phyloP scores from a whole-genome alignment of 2,797 vertebrate genomes.

The Epinephelus awoara region DNA sequence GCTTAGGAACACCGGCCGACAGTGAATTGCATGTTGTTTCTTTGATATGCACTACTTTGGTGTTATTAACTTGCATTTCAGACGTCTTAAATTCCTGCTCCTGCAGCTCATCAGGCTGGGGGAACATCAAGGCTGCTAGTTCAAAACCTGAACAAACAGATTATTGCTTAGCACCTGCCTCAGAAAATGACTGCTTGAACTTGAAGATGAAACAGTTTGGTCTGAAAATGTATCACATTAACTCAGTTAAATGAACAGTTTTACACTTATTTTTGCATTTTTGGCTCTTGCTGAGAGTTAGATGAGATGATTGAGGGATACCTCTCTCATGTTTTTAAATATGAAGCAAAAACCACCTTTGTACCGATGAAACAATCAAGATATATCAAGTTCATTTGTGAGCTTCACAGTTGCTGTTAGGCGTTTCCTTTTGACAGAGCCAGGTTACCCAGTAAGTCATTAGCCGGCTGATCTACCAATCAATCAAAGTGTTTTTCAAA shows the following conservation, averaged over 20 bases:
- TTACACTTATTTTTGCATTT: background rate
- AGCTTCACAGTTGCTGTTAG: background rate
- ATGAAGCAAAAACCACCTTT: background rate
- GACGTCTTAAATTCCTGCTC: background rate
- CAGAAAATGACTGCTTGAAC: background rate
- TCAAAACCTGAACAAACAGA: conserved; percentile 2
- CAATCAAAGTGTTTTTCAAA: too few relatives aligned
- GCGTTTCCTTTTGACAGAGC: background rate
- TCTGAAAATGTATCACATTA: background rate
- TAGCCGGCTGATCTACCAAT: too few relatives aligned
- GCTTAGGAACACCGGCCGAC: conserved; percentile 31
- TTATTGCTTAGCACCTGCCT: background rate
- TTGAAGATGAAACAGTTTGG: background rate
- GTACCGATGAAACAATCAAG: background rate
- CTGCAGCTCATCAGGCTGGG: background rate
- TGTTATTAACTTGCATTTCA: conserved; percentile 12
- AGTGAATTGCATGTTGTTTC: background rate
- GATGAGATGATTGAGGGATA: background rate
- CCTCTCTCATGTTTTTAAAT: background rate
- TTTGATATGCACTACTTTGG: conserved; percentile 3
- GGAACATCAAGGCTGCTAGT: too few relatives aligned
- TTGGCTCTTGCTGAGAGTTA: background rate
- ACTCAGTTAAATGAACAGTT: background rate
- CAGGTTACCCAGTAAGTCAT: too few relatives aligned
- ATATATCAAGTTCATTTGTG: background rate